Base-by-base conservation (phyloP, 2,113 vertebrate species). In the Bufo gargarizans region DNA sequence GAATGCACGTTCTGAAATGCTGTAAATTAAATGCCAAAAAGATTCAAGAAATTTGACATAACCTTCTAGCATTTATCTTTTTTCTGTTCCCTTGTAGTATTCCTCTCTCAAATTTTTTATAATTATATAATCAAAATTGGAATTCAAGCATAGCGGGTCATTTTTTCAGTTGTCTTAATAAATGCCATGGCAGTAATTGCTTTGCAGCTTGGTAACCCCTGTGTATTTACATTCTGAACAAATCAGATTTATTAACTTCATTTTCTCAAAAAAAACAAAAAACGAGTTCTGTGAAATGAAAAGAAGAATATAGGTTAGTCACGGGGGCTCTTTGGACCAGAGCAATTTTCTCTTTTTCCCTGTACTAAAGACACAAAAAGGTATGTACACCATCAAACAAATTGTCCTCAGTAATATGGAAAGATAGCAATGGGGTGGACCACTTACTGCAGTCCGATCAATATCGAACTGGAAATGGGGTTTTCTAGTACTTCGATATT, bases 21-120 rank as follows among this genome's bases (percentile, higher is more conserved):
- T 90, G 90, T 90, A 92, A 91, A 91, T 92, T 90, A 92, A 92
- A 88, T 93, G 87, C 77, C 0, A 0, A 67, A 65, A 86, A 90
- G 85, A 86, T 89, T 33, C 10, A 77, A 80, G 55, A 78, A 84
- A 90, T 81, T 61, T 1, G 6, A 7, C 82, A 92, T 93, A 91
- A 92, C 90, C 85, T 92, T 92, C 77, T 89, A 89, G 84, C 91
- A 86, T 90, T 22, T 84, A 82, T 79, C 84, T 67, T 56, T 67
- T 87, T 89, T 90, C 91, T 61, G 10, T 82, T 91, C 83, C 50
- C 87, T 77, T 49, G 63, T 89, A 49, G 77, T 89, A 22, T 11
- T 71, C 59, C 77, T 78, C 81, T 91, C 90, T 91, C 82, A 90
- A 89, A 77, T 89, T 90, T 91, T 85, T 71, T 65, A 90, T 91